Conservation (phyloP, 2,888 invertebrate species). For the Macrosiphum euphorbiae region DNA sequence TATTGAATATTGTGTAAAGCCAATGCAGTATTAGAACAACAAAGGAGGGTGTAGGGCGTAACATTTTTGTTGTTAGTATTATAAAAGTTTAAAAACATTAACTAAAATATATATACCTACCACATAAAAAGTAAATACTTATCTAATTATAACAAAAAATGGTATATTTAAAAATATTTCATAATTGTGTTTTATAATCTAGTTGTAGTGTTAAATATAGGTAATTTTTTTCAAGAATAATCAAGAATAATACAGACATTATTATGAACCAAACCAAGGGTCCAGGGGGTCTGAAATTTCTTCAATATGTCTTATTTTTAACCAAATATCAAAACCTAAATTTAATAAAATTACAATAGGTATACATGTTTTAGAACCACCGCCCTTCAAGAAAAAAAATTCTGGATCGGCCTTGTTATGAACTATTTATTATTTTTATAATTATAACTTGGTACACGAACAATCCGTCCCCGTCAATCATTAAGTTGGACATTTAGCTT, state of each 20-base stretch:
- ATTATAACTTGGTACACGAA: not conserved
- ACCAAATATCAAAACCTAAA: too few relatives aligned
- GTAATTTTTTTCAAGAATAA: not conserved
- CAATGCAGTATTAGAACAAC: not conserved
- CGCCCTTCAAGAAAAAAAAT: too few relatives aligned
- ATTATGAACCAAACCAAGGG: not conserved
- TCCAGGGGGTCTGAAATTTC: too few relatives aligned
- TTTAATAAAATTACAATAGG: too few relatives aligned
- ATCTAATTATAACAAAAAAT: not conserved
- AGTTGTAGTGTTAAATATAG: not conserved
- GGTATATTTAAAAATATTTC: not conserved
- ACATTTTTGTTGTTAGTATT: not conserved
- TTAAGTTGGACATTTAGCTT: too few relatives aligned
- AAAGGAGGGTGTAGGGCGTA: not conserved
- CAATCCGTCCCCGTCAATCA: too few relatives aligned
- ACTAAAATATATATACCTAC: not conserved
- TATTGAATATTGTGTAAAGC: not conserved
- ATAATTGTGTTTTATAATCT: not conserved
- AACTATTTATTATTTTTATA: not conserved
- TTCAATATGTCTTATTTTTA: too few relatives aligned
- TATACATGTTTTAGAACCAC: too few relatives aligned
- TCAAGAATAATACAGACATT: not conserved
- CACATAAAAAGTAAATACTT: not conserved
- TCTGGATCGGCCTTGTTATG: too few relatives aligned
- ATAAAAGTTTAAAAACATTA: not conserved